Evolutionary conservation across 64 coral and sea anemone species (phyloP), one percentile per base, ranked within the genome.

Genomic region (Porites lutea): DNA sequence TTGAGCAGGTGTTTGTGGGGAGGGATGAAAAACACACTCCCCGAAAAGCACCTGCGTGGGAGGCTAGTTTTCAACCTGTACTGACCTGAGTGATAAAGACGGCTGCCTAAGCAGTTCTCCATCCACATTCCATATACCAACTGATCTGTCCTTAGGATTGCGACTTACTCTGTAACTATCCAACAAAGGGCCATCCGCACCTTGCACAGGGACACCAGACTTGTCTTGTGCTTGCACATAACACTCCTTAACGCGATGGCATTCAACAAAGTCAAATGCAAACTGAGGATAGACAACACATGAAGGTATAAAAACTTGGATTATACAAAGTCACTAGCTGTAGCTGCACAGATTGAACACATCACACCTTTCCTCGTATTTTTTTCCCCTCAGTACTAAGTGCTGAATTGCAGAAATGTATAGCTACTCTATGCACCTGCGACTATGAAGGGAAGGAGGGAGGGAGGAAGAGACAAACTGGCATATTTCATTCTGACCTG

Each of bases 121-220:
- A 43, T 99, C 97, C 15, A 95, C 97, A 74, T 99, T 99, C 97
- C 97, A 99, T 23, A 93, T 65, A 23, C 97, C 91, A 14, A 93
- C 79, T 45, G 92, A 81, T 14, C 82, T 88, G 46, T 87, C 82
- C 74, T 81, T 94, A 52, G 59, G 72, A 69, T 77, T 87, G 2
- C 74, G 74, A 5, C 62, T 65, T 20, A 14, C 19, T 68, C 19
- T 44, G 63, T 84, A 84, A 20, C 62, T 84, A 69, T 65, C 59
- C 3, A 68, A 63, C 3, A 84, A 46, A 19, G 61, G 81, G 5
- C 81, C 64, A 23, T 69, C 81, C 0, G 23, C 69, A 61, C 67
- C 89, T 72, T 74, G 48, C 57, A 82, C 76, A 72, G 61, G 89
- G 19, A 21, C 7, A 2, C 58, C 81, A 70, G 14, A 53, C 21